These are phyloP conservation scores for Ctenosaura bakeri DNA, from an alignment of 2,797 vertebrate species.

Conservation along the genomic window DNA sequence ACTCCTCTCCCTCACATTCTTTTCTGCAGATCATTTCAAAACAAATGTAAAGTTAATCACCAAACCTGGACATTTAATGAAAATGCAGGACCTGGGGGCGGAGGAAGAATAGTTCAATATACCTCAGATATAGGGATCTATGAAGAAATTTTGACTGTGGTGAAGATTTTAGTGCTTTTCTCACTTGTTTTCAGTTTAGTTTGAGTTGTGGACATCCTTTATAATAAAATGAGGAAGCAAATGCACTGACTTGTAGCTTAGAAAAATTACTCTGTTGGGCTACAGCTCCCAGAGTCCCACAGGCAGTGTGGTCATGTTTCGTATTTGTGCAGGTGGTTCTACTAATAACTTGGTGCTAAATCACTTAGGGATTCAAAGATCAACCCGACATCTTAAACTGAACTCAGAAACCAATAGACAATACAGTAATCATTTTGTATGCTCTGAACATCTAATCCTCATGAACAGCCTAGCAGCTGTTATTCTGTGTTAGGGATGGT, in stretches of 20 bases:
- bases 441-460: neutral
- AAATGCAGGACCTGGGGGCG: neutral
- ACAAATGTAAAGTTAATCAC: neutral
- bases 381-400: neutral
- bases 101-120: neutral
- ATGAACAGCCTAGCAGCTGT: neutral
- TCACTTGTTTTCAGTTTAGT: too few species aligned
- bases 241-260: neutral
- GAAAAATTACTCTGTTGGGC: too few species aligned
- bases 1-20: neutral
- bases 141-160: neutral
- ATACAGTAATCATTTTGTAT: neutral
- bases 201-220: too few species aligned
- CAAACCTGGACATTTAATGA: neutral
- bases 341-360: neutral
- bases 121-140: neutral
- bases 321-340: neutral
- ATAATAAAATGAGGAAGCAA: too few species aligned
- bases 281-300: too few species aligned
- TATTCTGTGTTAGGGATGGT: too few species aligned
- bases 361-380: neutral
- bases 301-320: too few species aligned
- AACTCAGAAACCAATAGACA: neutral
- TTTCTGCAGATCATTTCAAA: constrained; percentile 4
- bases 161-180: too few species aligned